Conservation (phyloP, 1,140 invertebrate genomes). For the Condylostylus longicornis region DNA sequence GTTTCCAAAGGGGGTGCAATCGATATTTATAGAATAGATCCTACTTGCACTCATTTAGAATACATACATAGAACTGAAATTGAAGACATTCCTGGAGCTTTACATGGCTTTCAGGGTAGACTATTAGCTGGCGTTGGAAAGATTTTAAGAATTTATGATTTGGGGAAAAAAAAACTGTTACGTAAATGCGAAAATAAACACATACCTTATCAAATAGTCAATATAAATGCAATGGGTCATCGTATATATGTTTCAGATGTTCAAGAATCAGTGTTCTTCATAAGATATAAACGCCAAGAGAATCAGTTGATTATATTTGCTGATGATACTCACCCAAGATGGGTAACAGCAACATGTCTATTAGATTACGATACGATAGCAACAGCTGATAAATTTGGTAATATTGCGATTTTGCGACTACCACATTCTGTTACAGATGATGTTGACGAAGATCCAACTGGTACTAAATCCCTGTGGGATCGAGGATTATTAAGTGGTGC, state of each 20-base stretch:
- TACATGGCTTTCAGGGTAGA: constrained; percentile 83
- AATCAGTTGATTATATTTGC: constrained; percentile 98
- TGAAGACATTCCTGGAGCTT: constrained; percentile 81
- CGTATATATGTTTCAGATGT: constrained; percentile 91
- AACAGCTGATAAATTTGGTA: constrained; percentile 97
- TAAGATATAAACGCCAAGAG: constrained; percentile 87
- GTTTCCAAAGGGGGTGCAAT: constrained; percentile 20
- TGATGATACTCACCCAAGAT: constrained; percentile 93
- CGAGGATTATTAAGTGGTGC: constrained; percentile 90
- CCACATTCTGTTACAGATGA: constrained; percentile 87
- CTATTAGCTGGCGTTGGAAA: constrained; percentile 85
- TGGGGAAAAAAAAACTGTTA: constrained; percentile 92
- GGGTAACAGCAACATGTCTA: constrained; percentile 84
- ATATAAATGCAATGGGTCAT: constrained; percentile 84
- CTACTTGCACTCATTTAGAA: constrained; percentile 64
- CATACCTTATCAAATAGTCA: constrained; percentile 87
- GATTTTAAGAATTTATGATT: constrained; percentile 85
- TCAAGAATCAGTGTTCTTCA: constrained; percentile 93
- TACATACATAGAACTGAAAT: constrained; percentile 87
- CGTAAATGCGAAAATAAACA: constrained; percentile 99
- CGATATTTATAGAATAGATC: constrained; percentile 38
- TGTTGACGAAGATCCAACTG: constrained; percentile 97
- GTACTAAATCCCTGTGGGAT: constrained; percentile 97
- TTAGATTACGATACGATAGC: constrained; percentile 95
- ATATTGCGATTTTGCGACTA: constrained; percentile 78